Conservation (phyloP, 2,888 invertebrate species). For the Acleris sparsana region DNA sequence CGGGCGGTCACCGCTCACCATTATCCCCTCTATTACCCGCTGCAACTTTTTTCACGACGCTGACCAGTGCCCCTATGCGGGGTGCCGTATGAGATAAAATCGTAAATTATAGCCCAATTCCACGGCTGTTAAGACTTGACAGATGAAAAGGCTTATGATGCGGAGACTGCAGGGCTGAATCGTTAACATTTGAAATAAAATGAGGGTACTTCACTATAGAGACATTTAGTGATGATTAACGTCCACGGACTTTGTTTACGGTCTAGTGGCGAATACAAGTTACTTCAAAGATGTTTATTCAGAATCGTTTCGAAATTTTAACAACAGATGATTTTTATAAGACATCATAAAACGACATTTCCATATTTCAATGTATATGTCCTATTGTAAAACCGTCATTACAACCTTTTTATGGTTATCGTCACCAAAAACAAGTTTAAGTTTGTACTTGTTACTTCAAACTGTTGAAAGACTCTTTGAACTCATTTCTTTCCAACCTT, state of each 20-base stretch:
- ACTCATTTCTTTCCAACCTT: too few relatives aligned
- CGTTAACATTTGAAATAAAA: conserved; percentile 77
- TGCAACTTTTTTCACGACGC: conserved; percentile 68
- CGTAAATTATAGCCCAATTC: conserved; percentile 84
- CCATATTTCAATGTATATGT: conserved; percentile 17
- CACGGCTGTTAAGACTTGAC: conserved; percentile 79
- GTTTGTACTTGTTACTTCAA: too few relatives aligned
- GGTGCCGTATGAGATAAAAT: conserved; percentile 78
- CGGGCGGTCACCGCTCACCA: conserved; percentile 66
- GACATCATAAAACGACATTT: conserved; percentile 12
- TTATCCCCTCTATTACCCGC: conserved; percentile 66
- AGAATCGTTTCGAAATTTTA: conserved; percentile 20
- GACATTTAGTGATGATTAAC: conserved; percentile 70
- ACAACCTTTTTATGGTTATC: conserved; percentile 23
- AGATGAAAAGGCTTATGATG: conserved; percentile 81
- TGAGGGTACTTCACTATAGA: conserved; percentile 68
- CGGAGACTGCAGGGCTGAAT: conserved; percentile 67
- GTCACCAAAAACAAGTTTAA: conserved; percentile 1
- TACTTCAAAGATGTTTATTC: conserved; percentile 27
- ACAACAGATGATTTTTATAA: conserved; percentile 21
- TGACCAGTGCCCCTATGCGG: conserved; percentile 80
- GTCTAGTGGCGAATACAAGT: conserved; percentile 26
- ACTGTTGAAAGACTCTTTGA: too few relatives aligned
- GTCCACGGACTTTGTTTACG: conserved; percentile 43
- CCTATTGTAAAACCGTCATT: conserved; percentile 5